Conservation (phyloP, 2,113 vertebrate genomes). For the Notechis scutatus region DNA sequence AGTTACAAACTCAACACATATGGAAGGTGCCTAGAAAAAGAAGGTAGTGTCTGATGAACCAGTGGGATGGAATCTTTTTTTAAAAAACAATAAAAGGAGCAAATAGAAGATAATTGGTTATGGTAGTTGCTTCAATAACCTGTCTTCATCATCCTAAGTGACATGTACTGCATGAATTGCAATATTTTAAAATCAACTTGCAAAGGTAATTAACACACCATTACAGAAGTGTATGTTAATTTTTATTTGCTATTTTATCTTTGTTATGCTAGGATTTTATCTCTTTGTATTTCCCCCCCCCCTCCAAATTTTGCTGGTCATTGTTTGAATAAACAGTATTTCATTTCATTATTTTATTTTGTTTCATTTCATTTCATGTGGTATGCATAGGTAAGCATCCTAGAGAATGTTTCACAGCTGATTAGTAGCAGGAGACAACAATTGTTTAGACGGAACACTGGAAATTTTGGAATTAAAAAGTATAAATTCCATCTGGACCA, state of each 20-base stretch:
- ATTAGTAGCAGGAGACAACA: background rate
- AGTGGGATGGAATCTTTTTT: background rate
- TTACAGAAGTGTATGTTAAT: background rate
- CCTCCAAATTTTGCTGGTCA: background rate
- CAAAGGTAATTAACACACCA: background rate
- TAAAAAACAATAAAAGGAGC: background rate
- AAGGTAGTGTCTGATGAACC: background rate
- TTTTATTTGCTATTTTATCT: background rate
- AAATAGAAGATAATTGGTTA: background rate
- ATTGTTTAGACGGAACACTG: background rate
- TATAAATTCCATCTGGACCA: background rate
- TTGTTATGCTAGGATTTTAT: background rate
- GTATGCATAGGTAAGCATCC: background rate
- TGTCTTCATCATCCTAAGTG: background rate
- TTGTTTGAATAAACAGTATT: background rate
- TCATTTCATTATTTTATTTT: background rate
- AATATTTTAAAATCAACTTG: background rate
- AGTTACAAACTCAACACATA: background rate
- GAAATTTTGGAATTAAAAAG: too few species aligned
- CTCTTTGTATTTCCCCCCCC: background rate
- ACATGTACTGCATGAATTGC: background rate
- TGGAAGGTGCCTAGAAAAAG: background rate
- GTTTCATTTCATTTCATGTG: background rate
- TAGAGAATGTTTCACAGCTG: background rate
- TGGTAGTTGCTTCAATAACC: background rate